These are phyloP conservation scores for Megalopta genalis DNA, from an alignment of 1,140 invertebrate genomes.

Conservation along the genomic window DNA sequence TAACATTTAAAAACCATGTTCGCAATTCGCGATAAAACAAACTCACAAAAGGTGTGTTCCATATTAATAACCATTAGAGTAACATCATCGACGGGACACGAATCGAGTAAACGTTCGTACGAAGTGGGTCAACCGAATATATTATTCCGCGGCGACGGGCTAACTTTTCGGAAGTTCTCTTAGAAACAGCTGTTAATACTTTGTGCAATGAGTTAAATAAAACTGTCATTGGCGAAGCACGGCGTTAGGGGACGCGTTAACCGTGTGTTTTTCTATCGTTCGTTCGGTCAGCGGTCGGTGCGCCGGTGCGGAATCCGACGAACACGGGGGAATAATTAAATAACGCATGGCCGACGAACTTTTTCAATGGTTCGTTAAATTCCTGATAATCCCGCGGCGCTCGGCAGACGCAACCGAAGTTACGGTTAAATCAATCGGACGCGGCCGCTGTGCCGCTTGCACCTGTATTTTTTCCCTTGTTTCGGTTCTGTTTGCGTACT, in stretches of 20 bases:
- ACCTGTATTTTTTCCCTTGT: background rate
- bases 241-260: background rate
- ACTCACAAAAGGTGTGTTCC: too few relatives aligned
- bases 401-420: slow-evolving; percentile 25
- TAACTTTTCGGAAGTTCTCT: too few relatives aligned
- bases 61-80: too few relatives aligned
- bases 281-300: background rate
- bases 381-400: slow-evolving; percentile 32
- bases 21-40: too few relatives aligned
- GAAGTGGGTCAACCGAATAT: too few relatives aligned
- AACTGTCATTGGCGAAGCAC: background rate
- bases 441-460: background rate
- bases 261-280: background rate
- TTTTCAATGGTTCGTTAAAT: slow-evolving; percentile 47
- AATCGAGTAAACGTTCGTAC: too few relatives aligned
- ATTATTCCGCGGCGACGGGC: too few relatives aligned
- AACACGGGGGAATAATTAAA: slow-evolving; percentile 32
- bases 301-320: background rate
- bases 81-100: too few relatives aligned
- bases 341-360: slow-evolving; percentile 8
- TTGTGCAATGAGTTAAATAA: slow-evolving; percentile 1
- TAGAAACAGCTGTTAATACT: background rate
- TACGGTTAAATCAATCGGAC: slow-evolving; percentile 36
- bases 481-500: slow-evolving; percentile 1
- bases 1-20: too few relatives aligned